A percentile compares a stretch with the other conserved stretches of the same genome.
Evolutionary conservation across 2,888 invertebrate species (phyloP).

Genomic region (Empis livida): DNA sequence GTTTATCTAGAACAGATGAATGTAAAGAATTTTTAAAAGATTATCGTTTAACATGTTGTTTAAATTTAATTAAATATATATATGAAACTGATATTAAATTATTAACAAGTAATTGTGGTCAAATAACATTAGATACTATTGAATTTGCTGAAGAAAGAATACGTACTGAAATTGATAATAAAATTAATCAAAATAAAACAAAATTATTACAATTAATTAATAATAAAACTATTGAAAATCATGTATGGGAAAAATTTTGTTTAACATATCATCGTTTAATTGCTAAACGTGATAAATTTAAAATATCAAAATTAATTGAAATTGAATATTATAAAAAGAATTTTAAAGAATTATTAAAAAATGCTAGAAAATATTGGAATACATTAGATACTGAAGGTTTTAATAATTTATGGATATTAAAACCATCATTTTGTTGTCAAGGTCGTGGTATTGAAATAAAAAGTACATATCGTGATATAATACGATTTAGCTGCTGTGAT

Average conservation of each 20-base stretch:
- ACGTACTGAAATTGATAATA: slow-evolving; percentile 24
- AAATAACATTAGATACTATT: slow-evolving; percentile 25
- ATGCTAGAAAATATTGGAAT: slow-evolving; percentile 42
- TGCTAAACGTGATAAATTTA: neutral
- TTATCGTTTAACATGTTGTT: slow-evolving; percentile 65
- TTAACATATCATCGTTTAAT: neutral
- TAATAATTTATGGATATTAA: slow-evolving; percentile 74
- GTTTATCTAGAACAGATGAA: slow-evolving; percentile 20
- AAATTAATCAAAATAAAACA: neutral
- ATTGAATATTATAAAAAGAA: neutral
- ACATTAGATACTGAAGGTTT: slow-evolving; percentile 56
- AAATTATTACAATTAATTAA: neutral
- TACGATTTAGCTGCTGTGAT: neutral
- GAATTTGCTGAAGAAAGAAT: slow-evolving; percentile 60
- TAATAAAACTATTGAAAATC: no score
- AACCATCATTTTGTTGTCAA: slow-evolving; percentile 60
- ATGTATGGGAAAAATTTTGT: neutral
- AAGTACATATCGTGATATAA: slow-evolving; percentile 53
- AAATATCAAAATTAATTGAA: neutral
- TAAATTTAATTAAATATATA: slow-evolving; percentile 43
- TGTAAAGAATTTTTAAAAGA: slow-evolving; percentile 38
- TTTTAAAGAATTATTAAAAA: neutral
- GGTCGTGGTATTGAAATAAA: slow-evolving; percentile 68
- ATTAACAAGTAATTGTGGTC: no score
- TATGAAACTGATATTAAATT: no score